phyloP scores from a whole-genome alignment of 2,888 invertebrate genomes.

The Drosophila pseudotalamancana region DNA sequence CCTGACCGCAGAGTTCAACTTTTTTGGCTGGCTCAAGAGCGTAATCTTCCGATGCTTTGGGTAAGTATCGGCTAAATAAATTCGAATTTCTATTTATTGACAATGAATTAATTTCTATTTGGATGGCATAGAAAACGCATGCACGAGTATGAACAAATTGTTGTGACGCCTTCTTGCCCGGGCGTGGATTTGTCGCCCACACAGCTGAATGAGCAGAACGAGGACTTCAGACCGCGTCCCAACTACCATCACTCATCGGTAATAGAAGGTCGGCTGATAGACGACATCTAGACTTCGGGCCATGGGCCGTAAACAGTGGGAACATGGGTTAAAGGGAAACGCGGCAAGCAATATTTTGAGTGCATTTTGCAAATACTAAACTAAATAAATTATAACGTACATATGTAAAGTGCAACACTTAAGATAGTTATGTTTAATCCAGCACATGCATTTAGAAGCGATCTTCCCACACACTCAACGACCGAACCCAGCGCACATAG shows the following conservation, averaged over 20 bases:
- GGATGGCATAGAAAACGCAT: constrained; percentile 87
- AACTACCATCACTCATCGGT: constrained; percentile 96
- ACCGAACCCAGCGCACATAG: constrained; percentile 28
- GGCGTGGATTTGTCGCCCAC: constrained; percentile 92
- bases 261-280: constrained; percentile 86
- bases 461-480: constrained; percentile 30
- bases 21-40: constrained; percentile 91
- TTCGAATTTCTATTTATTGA: too few species aligned
- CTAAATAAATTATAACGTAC: constrained; percentile 26
- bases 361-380: constrained; percentile 48
- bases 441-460: constrained; percentile 58
- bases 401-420: constrained; percentile 37
- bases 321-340: constrained; percentile 29
- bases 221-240: constrained; percentile 95
- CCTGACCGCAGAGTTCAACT: constrained; percentile 91
- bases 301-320: constrained; percentile 11
- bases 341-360: constrained; percentile 61
- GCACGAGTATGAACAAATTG: constrained; percentile 93
- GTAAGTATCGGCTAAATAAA: constrained; percentile 87
- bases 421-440: constrained; percentile 44
- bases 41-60: constrained; percentile 90
- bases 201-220: constrained; percentile 97
- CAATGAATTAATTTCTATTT: too few species aligned
- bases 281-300: constrained; percentile 70
- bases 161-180: constrained; percentile 92